Base-by-base conservation (phyloP, 2,888 invertebrate species). In the Synanthedon formicaeformis region DNA sequence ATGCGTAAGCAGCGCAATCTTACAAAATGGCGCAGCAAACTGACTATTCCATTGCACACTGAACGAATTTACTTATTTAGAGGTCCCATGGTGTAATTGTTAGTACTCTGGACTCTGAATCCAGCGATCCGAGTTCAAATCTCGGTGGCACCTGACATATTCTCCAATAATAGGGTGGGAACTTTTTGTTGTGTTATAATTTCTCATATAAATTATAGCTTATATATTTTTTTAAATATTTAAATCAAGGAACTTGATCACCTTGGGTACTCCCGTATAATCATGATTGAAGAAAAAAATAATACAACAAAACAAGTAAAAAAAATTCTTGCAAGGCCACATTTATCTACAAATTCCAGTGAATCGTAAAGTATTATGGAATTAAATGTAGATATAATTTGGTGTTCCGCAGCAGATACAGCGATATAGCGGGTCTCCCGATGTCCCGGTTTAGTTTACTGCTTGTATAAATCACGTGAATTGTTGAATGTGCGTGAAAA, bases 101-200 rank as follows among this genome's bases (percentile, higher is more conserved):
- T 90, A 92, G 91, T 91, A 92, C 91, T 92, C 90, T 91, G 91
- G 91, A 92, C 91, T 92, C 89, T 92, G 91, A 92, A 92, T 92
- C 91, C 91, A 91, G 91, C 91, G 91, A 92, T 91, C 91, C 91
- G 91, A 91, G 92, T 92, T 92, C 91, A 91, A 92, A 90, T 92
- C 91, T 92, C 91, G 91, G 91, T 91, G 91, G 91, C 1, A 16
- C 16, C 18, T 23, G 4, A 1, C 18, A 23, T 4, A 23, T 23
- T 23, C 4, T 23, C 18, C 18, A 23, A 4, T 4, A 23, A 23
- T 4, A 4, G 18, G 18, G 18, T 23, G 18, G 18, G 18, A 23
- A 23, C 4, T 23, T 23, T 23, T 23, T 23, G 18, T 23, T 23
- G 18, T 23, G 4, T 23, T 23, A 23, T 23, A 23, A 23, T 23